Evolutionary conservation across 2,797 vertebrate species (phyloP).

Genomic region (Fistularia tabacaria): DNA sequence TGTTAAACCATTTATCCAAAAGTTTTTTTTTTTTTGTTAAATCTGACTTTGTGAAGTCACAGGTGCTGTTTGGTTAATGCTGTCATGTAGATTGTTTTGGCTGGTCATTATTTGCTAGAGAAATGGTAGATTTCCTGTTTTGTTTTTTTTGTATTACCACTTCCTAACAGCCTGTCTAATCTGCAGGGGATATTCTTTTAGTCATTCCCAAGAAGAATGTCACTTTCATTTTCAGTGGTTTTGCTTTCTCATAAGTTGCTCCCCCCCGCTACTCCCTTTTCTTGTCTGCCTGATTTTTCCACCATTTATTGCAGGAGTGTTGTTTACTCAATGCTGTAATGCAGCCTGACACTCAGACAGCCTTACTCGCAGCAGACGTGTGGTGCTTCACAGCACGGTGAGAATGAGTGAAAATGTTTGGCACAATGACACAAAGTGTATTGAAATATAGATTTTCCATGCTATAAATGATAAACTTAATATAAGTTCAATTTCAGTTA

Average conservation of each 20-base stretch:
- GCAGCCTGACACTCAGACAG: constrained; percentile 78
- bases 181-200: constrained; percentile 16
- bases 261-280: not conserved
- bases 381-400: constrained; percentile 96
- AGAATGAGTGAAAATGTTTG: constrained; percentile 13
- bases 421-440: too few species aligned
- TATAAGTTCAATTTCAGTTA: too few species aligned
- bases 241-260: not conserved
- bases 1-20: too few species aligned
- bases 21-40: too few species aligned
- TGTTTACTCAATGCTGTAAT: constrained; percentile 81
- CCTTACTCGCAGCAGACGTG: constrained; percentile 83
- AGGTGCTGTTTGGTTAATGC: too few species aligned
- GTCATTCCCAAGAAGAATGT: constrained; percentile 25
- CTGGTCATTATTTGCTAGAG: too few species aligned
- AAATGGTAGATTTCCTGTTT: not conserved
- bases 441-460: too few species aligned
- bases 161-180: not conserved
- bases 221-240: constrained; percentile 14
- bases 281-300: not conserved
- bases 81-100: too few species aligned
- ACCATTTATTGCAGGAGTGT: constrained; percentile 71
- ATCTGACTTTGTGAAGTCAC: too few species aligned
- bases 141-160: not conserved
- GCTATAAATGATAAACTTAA: too few species aligned